phyloP scores from a whole-genome alignment of 1,140 invertebrate species.

The Aphelinus atriplicis region DNA sequence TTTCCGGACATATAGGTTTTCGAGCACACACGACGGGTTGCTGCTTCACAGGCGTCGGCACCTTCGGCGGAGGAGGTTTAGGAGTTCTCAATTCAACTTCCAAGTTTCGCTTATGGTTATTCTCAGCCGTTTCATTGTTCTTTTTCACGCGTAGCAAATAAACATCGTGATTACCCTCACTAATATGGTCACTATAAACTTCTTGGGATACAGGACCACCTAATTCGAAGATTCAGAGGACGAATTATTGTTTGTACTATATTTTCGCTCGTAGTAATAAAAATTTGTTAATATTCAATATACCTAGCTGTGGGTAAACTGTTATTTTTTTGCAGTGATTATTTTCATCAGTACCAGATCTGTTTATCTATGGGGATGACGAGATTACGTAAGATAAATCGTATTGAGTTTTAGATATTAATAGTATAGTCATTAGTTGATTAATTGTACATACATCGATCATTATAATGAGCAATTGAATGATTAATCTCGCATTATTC shows the following conservation, averaged over 20 bases:
- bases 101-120: conserved; percentile 50
- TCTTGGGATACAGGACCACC: conserved; percentile 46
- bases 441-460: too few species aligned
- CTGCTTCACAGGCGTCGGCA: background rate
- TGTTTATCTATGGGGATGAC: conserved; percentile 22
- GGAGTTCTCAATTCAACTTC: conserved; percentile 60
- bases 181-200: conserved; percentile 55
- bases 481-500: background rate
- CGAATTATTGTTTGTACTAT: background rate
- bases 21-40: too few species aligned
- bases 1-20: too few species aligned
- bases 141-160: conserved; percentile 58
- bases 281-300: too few species aligned
- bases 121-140: conserved; percentile 36
- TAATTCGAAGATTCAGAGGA: too few species aligned
- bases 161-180: conserved; percentile 52
- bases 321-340: conserved; percentile 53
- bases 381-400: too few species aligned
- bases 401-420: too few species aligned
- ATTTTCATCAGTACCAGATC: conserved; percentile 29
- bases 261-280: too few species aligned
- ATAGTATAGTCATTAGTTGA: too few species aligned
- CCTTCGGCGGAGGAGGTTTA: conserved; percentile 43
- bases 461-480: too few species aligned
- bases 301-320: conserved; percentile 50